Base-by-base conservation (phyloP, 2,888 invertebrate genomes). In the Sarcophaga subvicina region DNA sequence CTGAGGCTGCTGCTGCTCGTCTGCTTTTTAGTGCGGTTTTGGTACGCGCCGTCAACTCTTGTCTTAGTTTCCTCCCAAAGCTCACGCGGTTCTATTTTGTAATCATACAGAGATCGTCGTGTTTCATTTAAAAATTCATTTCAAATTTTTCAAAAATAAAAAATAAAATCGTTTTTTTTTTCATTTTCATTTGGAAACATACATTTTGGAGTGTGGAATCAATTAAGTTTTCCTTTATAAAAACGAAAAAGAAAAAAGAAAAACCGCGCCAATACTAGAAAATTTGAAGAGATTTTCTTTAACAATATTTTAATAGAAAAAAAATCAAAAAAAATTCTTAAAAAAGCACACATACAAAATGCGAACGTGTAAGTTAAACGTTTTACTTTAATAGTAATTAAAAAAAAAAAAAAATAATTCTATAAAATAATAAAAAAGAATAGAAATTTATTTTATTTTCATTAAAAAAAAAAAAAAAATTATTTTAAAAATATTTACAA, bases 11-110 rank as follows among this genome's bases (percentile, higher is more conserved):
- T 78, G 77, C 78, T 87, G 81, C 87, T 87, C 87, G 87, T 87
- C 87, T 87, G 87, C 87, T 82, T 87, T 84, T 84, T 72, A 87
- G 87, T 87, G 84, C 79, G 84, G 81, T 87, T 87, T 87, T 87
- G 84, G 62, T 87, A 87, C 87, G 84, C 84, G 87, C 78, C 80
- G 80, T 64, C 81, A 81, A 87, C 84, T 87, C 84, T 84, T 84
- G 87, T 87, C 81, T 87, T 81, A 75, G 78, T 78, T 85, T 75
- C 64, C 70, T 79, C 70, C 75, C 54, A 81, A 84, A 81, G 79
- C 81, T 87, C 71, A 84, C 79, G 81, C 87, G 87, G 72, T 84
- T 82, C 78, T 80, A 80, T 76, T 72, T 85, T 66, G 62, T 72
- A 72, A 80, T 77, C 71, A 67, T 67, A 64, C 73, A 62, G n/a